Percentiles rank a stretch among this genome's conserved stretches.
These are phyloP conservation scores for Lates calcarifer DNA, from an alignment of 2,113 vertebrate genomes.

Conservation along the genomic window DNA sequence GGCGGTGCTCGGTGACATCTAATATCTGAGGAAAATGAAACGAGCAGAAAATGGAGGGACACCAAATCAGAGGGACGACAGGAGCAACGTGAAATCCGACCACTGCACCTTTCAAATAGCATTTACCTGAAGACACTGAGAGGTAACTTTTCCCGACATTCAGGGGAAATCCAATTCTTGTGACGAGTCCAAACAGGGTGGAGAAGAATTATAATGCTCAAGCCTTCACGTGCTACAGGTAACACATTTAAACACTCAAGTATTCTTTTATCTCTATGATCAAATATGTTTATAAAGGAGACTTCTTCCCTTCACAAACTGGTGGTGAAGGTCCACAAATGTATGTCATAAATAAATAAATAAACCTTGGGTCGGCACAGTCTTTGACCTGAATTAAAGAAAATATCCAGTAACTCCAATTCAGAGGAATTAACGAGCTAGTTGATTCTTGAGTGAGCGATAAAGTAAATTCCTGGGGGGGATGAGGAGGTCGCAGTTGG, in stretches of 20 bases:
- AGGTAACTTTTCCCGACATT: constrained; percentile 26
- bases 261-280: background rate
- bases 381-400: constrained; percentile 29
- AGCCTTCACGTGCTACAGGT: background rate
- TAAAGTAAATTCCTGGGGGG: constrained; percentile 59
- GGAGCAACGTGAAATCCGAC: constrained; percentile 28
- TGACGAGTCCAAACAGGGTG: constrained; percentile 15
- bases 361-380: background rate
- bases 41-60: constrained; percentile 11
- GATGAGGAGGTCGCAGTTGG: constrained; percentile 67
- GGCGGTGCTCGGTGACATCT: constrained; percentile 31
- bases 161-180: constrained; percentile 6
- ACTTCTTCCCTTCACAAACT: background rate
- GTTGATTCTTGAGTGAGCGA: constrained; percentile 46
- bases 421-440: constrained; percentile 39
- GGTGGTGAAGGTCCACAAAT: background rate
- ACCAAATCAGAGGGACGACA: constrained; percentile 38
- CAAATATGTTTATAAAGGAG: background rate
- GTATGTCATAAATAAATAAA: background rate
- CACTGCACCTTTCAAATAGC: constrained; percentile 47
- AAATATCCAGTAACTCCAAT: constrained; percentile 24
- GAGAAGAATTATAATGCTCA: background rate
- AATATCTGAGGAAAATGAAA: constrained; percentile 25
- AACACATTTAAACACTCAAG: background rate
- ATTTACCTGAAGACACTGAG: constrained; percentile 28